Percentiles rank a stretch among this genome's conserved stretches.
Conservation (phyloP, 2,113 vertebrate species). For the Chaetorhynchus papuensis region DNA sequence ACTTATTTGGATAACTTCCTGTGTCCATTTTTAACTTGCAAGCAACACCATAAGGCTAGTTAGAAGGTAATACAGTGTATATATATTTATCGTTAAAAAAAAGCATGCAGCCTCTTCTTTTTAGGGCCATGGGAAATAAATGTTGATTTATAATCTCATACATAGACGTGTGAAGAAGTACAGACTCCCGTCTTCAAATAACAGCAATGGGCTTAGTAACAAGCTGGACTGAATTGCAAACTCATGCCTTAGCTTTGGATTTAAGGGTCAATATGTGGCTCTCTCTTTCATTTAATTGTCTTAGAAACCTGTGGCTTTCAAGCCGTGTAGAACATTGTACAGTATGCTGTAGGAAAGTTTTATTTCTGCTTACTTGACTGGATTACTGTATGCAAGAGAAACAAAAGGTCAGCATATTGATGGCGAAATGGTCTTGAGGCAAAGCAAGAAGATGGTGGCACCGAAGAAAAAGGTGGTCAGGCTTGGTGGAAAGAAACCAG, state of each 20-base stretch:
- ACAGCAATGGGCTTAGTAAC: background rate
- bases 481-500: background rate
- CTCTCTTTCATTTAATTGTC: slow-evolving; percentile 48
- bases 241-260: background rate
- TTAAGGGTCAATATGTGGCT: background rate
- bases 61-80: background rate
- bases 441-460: background rate
- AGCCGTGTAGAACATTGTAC: background rate
- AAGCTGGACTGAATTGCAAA: background rate
- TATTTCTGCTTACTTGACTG: slow-evolving; percentile 37
- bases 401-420: background rate
- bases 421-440: background rate
- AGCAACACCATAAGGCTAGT: background rate
- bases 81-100: background rate
- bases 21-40: background rate
- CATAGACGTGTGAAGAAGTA: background rate
- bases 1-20: background rate
- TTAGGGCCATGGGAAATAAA: background rate
- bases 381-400: slow-evolving; percentile 1
- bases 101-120: background rate
- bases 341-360: slow-evolving; percentile 14
- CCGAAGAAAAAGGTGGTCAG: background rate
- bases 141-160: background rate
- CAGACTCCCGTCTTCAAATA: background rate
- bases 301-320: slow-evolving; percentile 36